A percentile compares a stretch with the other conserved stretches of the same genome.
These are phyloP conservation scores for Virgularia gustaviana DNA, from an alignment of 92 coral and sea anemone genomes.

Conservation along the genomic window DNA sequence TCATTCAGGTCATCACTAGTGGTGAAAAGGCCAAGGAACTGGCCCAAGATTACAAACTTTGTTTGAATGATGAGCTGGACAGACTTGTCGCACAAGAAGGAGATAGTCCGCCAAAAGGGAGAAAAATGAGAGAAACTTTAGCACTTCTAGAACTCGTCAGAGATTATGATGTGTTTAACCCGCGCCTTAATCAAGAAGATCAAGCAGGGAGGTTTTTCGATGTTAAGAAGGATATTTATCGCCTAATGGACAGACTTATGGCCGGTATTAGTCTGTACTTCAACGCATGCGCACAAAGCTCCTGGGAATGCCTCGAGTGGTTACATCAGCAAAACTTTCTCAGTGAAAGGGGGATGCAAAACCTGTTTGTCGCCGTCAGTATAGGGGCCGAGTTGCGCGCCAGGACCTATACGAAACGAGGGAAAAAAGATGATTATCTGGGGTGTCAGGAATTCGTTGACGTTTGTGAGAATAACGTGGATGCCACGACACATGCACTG, in stretches of 20 bases:
- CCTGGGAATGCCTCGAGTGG: conserved; percentile 25
- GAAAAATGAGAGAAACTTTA: conserved; percentile 17
- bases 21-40: conserved; percentile 14
- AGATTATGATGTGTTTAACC: conserved; percentile 21
- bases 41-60: conserved; percentile 3
- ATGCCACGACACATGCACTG: not conserved
- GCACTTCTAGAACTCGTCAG: conserved; percentile 21
- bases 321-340: conserved; percentile 2
- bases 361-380: conserved; percentile 26
- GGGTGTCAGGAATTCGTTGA: conserved; percentile 11
- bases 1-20: conserved; percentile 4
- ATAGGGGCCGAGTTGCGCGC: conserved; percentile 27
- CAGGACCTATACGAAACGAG: conserved; percentile 13
- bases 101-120: not conserved
- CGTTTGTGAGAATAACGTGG: conserved; percentile 10
- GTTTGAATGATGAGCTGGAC: conserved; percentile 18
- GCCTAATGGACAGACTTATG: conserved; percentile 24
- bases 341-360: conserved; percentile 26
- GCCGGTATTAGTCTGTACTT: conserved; percentile 16
- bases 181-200: conserved; percentile 31
- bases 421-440: conserved; percentile 19
- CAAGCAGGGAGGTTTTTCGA: conserved; percentile 27
- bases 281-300: conserved; percentile 23
- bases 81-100: conserved; percentile 17
- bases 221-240: conserved; percentile 28